A percentile compares a stretch with the other conserved stretches of the same genome.
Evolutionary conservation across 2,888 invertebrate species (phyloP).

Genomic region (Brassicogethes aeneus): DNA sequence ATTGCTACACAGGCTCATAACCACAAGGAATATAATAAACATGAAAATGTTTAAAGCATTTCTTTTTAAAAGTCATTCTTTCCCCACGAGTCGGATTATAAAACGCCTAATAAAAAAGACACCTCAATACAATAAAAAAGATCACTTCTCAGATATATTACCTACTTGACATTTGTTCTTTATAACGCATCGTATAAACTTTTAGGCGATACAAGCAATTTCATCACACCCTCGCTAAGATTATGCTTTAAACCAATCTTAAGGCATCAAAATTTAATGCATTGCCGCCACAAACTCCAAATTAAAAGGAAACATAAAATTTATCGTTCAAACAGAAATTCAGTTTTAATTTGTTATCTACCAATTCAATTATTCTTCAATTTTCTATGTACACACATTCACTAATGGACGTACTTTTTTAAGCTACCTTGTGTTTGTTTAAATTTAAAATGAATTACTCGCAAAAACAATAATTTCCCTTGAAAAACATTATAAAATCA

Average conservation of each 20-base stretch:
- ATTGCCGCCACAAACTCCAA: no score
- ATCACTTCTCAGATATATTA: conserved; percentile 27
- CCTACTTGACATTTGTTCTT: conserved; percentile 33
- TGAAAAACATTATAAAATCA: neutral
- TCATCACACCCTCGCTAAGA: neutral
- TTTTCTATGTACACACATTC: neutral
- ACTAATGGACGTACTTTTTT: no score
- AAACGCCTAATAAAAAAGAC: conserved; percentile 34
- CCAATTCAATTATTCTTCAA: no score
- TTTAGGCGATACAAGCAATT: conserved; percentile 15
- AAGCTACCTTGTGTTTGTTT: no score
- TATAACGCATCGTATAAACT: conserved; percentile 24
- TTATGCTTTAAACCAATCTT: neutral
- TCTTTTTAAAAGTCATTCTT: conserved; percentile 34
- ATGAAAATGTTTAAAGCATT: conserved; percentile 32
- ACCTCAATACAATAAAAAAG: conserved; percentile 34
- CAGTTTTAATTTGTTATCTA: no score
- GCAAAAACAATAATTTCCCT: neutral
- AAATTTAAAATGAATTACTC: neutral
- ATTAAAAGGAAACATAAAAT: no score
- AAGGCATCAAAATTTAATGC: neutral
- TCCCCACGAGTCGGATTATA: conserved; percentile 33
- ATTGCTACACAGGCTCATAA: conserved; percentile 29
- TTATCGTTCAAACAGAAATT: no score
- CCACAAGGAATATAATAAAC: conserved; percentile 34